A percentile compares a stretch with the other conserved stretches of the same genome.
These are phyloP conservation scores for Melitaea cinxia DNA, from an alignment of 1,140 invertebrate genomes.

Conservation along the genomic window DNA sequence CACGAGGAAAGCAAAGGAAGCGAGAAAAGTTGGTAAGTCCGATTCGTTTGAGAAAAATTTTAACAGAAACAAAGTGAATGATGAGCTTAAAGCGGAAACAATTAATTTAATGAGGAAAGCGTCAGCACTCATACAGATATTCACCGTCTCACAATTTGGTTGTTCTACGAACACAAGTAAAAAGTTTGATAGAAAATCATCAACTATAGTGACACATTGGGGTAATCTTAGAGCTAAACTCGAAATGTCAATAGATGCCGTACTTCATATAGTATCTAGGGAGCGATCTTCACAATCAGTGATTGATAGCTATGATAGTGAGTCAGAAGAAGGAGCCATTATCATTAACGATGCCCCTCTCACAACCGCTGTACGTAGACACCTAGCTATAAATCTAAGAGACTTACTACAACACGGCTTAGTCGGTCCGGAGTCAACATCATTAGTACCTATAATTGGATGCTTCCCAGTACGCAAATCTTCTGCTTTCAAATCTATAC, in stretches of 20 bases:
- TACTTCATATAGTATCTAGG: constrained; percentile 85
- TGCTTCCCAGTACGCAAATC: constrained; percentile 90
- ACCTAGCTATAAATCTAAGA: constrained; percentile 92
- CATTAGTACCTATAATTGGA: constrained; percentile 94
- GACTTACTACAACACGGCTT: constrained; percentile 98
- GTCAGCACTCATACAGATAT: constrained; percentile 94
- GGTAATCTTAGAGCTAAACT: constrained; percentile 95
- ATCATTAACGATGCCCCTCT: constrained; percentile 82
- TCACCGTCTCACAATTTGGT: constrained; percentile 95
- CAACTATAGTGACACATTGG: constrained; percentile 93
- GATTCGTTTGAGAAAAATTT: constrained; percentile 86
- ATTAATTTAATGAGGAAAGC: constrained; percentile 95
- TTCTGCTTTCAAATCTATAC: constrained; percentile 79
- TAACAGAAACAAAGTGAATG: constrained; percentile 63
- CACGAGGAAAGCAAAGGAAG: constrained; percentile 76
- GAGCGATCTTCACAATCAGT: constrained; percentile 68
- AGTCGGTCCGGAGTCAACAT: constrained; percentile 86
- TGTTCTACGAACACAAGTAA: constrained; percentile 95
- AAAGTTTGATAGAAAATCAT: constrained; percentile 89
- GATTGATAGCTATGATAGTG: constrained; percentile 81
- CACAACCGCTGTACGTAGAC: constrained; percentile 94
- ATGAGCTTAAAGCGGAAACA: constrained; percentile 80
- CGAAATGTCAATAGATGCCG: constrained; percentile 93
- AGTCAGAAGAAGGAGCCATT: constrained; percentile 81
- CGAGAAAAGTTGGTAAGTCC: constrained; percentile 81